Evolutionary conservation across 2,888 invertebrate species (phyloP), one percentile per base, ranked within the genome.

Genomic region (Allygus modestus): DNA sequence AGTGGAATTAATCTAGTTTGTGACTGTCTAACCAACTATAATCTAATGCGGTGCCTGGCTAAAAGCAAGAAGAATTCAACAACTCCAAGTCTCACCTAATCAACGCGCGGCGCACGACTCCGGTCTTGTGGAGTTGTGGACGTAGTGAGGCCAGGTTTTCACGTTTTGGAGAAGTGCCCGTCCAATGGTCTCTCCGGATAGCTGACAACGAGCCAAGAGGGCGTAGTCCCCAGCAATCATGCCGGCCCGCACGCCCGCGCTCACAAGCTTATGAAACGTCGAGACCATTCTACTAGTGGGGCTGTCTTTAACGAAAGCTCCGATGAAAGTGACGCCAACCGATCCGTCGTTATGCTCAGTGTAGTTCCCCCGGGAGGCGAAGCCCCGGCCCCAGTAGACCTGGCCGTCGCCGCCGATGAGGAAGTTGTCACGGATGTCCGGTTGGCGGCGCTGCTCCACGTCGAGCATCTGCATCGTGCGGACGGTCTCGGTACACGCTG

Each of bases 401-500:
- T 89, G 89, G 0, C 92, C 92, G 86, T 92, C 92, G 46, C 91
- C 92, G 2, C 92, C 92, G 51, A 92, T 89, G 20, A 92, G 87
- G 85, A 92, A 92, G 85, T 90, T 91, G 86, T 90, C 90, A 5
- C 90, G 91, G 71, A 91, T 90, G 81, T 87, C 86, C 17, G 41
- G 51, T 20, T 54, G 85, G 51, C 81, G 81, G 33, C 31, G 46
- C 33, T 61, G 61, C 37, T 81, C 61, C 65, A 65, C 65, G 28
- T 65, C 65, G 12, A 65, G 31, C 65, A 65, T 65, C 65, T 65
- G 65, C 17, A 31, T 0, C 5, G 28, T 28, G 1, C 65, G 17
- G 73, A 61, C 79, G 17, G 20, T 15, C 79, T 26, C 43, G 17
- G 58, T 84, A 65, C 85, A 86, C 71, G 51, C 54, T 4, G 71